Conservation (phyloP, 1,140 invertebrate genomes). For the Sipha flava region DNA sequence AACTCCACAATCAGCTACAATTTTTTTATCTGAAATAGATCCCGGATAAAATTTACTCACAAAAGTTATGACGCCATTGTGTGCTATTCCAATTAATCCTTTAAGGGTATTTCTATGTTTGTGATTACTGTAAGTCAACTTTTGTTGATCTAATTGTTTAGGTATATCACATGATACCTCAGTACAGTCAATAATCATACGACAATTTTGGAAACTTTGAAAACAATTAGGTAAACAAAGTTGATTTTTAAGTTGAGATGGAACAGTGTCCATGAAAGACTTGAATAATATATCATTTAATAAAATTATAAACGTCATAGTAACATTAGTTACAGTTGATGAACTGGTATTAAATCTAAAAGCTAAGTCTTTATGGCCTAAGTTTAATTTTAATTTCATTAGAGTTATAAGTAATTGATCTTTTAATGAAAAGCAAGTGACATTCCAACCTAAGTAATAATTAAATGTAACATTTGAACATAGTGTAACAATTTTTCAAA, state of each 20-base stretch:
- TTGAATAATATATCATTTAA: slow-evolving; percentile 5
- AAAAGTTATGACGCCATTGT: neutral
- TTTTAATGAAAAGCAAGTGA: neutral
- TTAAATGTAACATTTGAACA: neutral
- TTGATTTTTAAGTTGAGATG: neutral
- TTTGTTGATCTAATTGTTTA: neutral
- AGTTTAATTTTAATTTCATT: slow-evolving; percentile 6
- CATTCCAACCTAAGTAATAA: slow-evolving; percentile 7
- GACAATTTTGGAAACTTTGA: neutral
- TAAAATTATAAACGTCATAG: slow-evolving; percentile 4
- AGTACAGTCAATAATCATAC: slow-evolving; percentile 10
- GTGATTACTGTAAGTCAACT: neutral
- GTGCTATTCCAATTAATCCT: neutral
- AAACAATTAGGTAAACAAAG: neutral
- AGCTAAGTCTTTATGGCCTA: slow-evolving; percentile 6
- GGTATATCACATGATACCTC: neutral
- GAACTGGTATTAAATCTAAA: neutral
- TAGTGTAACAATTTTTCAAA: neutral
- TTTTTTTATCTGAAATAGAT: neutral
- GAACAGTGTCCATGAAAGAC: neutral
- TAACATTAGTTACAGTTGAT: neutral
- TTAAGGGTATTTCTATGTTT: slow-evolving; percentile 1
- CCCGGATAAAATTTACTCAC: too few relatives aligned
- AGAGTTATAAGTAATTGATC: slow-evolving; percentile 2
- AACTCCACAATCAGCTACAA: neutral